phyloP scores from a whole-genome alignment of 2,888 invertebrate species.

The Xylota sylvarum region DNA sequence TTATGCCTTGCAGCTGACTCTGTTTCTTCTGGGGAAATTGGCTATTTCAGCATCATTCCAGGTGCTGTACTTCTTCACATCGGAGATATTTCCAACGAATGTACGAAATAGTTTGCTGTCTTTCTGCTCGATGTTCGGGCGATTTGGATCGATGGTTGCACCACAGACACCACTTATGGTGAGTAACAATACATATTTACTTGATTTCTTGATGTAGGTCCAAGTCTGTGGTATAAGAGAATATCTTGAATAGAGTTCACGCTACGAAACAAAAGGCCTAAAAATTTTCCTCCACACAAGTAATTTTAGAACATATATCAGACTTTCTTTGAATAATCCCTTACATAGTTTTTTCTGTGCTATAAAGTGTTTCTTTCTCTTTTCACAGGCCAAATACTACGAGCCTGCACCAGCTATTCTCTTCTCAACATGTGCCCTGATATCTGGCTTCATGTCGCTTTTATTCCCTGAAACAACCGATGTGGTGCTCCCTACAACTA shows the following conservation, averaged over 20 bases:
- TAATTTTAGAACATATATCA: too few relatives aligned
- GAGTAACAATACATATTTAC: too few relatives aligned
- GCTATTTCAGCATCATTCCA: conserved; percentile 89
- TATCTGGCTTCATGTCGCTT: conserved; percentile 87
- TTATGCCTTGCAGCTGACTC: conserved; percentile 78
- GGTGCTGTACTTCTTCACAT: conserved; percentile 89
- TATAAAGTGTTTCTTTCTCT: too few relatives aligned
- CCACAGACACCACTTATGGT: conserved; percentile 86
- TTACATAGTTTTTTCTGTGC: too few relatives aligned
- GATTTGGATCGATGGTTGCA: conserved; percentile 89
- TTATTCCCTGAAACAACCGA: conserved; percentile 88
- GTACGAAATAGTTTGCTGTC: conserved; percentile 88
- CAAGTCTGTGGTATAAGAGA: too few relatives aligned
- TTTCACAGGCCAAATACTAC: conserved; percentile 83
- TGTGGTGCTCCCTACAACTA: conserved; percentile 87
- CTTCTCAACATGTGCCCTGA: conserved; percentile 87
- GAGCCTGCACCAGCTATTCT: conserved; percentile 86
- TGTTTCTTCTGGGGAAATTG: conserved; percentile 88
- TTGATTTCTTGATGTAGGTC: too few relatives aligned
- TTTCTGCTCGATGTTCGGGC: conserved; percentile 89
- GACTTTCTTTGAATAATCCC: too few relatives aligned
- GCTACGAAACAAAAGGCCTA: too few relatives aligned
- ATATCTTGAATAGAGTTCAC: too few relatives aligned
- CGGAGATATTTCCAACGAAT: conserved; percentile 90
- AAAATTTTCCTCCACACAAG: too few relatives aligned